Percentiles rank a stretch among this genome's conserved stretches.
Conservation (phyloP, 2,797 vertebrate species). For the Babyrousa celebensis region DNA sequence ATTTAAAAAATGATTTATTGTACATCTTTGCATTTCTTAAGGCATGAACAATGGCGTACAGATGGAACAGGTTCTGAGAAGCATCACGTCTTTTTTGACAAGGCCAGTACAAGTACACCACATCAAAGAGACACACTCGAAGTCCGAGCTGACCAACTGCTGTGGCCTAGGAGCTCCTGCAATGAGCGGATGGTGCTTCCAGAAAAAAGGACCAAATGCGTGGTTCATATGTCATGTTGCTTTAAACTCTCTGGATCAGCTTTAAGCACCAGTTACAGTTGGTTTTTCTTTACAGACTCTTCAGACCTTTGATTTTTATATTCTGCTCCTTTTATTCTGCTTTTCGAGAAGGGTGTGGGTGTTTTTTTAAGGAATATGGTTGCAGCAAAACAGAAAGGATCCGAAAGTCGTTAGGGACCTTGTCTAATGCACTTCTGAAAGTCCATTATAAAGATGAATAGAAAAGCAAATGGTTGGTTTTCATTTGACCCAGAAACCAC, state of each 20-base stretch:
- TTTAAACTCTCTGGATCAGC: conserved; percentile 87
- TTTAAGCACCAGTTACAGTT: conserved; percentile 90
- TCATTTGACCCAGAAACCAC: conserved; percentile 91
- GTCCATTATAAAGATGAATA: conserved; percentile 93
- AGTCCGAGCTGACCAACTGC: conserved; percentile 84
- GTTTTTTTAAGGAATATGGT: conserved; percentile 89
- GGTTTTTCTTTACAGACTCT: conserved; percentile 83
- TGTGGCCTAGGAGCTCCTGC: conserved; percentile 82
- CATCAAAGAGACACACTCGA: conserved; percentile 87
- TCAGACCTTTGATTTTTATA: conserved; percentile 89
- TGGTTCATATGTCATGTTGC: conserved; percentile 70
- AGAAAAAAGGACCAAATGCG: conserved; percentile 72
- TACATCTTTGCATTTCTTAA: conserved; percentile 92
- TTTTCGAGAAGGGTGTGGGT: conserved; percentile 84
- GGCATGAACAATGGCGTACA: conserved; percentile 92
- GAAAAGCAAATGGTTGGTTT: conserved; percentile 91
- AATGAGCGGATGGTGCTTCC: conserved; percentile 49
- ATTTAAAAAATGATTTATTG: conserved; percentile 91
- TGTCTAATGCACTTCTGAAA: conserved; percentile 92
- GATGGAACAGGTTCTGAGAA: conserved; percentile 89
- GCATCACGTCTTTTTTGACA: conserved; percentile 84
- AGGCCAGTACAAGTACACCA: conserved; percentile 88
- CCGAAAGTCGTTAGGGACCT: conserved; percentile 91
- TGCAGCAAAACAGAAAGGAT: conserved; percentile 93
- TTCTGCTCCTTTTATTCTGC: conserved; percentile 88